Evolutionary conservation across 2,113 vertebrate species (phyloP), one percentile per base, ranked within the genome.

Genomic region (Malurus elegans): DNA sequence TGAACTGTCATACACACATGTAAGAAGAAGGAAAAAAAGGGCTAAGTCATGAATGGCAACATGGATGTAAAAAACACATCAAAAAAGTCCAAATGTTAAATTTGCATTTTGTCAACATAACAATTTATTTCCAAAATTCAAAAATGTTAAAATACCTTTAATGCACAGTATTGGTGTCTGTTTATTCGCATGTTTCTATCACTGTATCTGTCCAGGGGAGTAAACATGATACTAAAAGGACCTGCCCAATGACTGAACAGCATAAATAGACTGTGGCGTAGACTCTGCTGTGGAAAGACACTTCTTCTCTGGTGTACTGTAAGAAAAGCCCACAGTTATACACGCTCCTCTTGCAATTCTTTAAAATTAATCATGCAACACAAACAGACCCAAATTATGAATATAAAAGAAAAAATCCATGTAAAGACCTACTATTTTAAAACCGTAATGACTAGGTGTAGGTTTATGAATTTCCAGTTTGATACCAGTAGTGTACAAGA

Each of bases 221-320:
- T 99, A 98, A 99, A 99, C 99, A 99, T 99, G 97, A 99, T 99
- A 98, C 99, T 99, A 79, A 99, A 99, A 92, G 99, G 99, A 23
- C 99, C 99, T 9, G 99, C 99, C 99, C 99, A 99, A 94, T 99
- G 99, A 97, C 99, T 99, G 98, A 99, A 99, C 96, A 99, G 97
- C 99, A 99, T 99, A 95, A 99, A 99, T 5, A 99, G 98, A 92
- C 99, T 99, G 97, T 99, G 99, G 93, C 99, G 99, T 51, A 99
- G 98, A 70, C 99, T 99, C 97, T 99, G 99, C 85, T 99, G 99
- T 9, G 99, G 99, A 92, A 99, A 99, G 96, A 99, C 99, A 92
- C 98, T 99, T 97, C 99, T 99, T 94, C 99, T 98, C 98, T 99
- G 99, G 98, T 99, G 99, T n/a, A 99, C 99, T 99, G 97, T 5